Conservation (phyloP, 2,888 invertebrate species). For the Hipparchia sbordonii region DNA sequence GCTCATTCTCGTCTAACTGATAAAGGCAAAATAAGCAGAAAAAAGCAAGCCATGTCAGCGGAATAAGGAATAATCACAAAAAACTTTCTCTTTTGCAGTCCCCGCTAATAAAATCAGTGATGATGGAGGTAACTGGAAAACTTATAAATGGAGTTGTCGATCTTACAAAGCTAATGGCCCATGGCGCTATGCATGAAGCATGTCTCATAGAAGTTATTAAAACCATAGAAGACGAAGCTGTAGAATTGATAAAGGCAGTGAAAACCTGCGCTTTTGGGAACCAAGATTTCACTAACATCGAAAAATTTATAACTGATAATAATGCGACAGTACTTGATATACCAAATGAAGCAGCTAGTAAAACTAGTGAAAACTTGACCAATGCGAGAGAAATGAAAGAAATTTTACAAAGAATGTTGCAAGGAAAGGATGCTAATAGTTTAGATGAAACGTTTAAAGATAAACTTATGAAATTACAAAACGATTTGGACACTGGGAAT, state of each 20-base stretch:
- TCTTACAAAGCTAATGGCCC: conserved; percentile 72
- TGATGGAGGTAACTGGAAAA: conserved; percentile 72
- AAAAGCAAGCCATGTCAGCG: background rate
- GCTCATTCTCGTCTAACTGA: too few species aligned
- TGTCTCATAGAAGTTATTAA: conserved; percentile 75
- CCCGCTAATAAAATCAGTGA: conserved; percentile 66
- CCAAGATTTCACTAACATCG: conserved; percentile 46
- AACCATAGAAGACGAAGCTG: conserved; percentile 69
- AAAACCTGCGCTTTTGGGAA: conserved; percentile 57
- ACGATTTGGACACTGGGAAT: conserved; percentile 50
- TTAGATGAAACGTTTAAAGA: conserved; percentile 54
- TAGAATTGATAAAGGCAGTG: conserved; percentile 53
- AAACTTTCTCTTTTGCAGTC: conserved; percentile 57
- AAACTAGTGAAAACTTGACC: conserved; percentile 26
- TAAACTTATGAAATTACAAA: conserved; percentile 51
- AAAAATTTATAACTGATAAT: conserved; percentile 54
- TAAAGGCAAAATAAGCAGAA: too few species aligned
- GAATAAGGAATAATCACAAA: background rate
- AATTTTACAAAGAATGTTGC: conserved; percentile 58
- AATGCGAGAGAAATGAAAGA: conserved; percentile 55
- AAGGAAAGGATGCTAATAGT: conserved; percentile 47
- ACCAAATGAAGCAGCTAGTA: conserved; percentile 35
- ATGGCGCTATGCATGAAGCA: conserved; percentile 79
- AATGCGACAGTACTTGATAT: conserved; percentile 68
- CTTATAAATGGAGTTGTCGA: conserved; percentile 68